Evolutionary conservation across 2,797 vertebrate species (phyloP).

Genomic region (Anguilla pacifica): DNA sequence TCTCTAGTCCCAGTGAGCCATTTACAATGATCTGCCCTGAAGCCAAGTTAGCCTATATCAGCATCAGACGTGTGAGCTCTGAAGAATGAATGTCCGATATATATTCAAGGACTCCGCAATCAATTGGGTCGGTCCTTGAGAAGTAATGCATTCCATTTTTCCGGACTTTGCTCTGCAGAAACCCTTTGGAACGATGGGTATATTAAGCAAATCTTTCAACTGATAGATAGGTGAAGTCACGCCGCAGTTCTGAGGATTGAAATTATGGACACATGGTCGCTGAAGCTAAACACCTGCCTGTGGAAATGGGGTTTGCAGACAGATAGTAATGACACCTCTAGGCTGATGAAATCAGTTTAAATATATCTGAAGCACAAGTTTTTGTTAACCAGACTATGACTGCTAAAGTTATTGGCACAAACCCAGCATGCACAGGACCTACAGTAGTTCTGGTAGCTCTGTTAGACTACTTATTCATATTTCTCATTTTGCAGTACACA

Average conservation of each 20-base stretch:
- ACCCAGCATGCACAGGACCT: background rate
- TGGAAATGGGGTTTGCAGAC: background rate
- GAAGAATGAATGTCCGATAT: background rate
- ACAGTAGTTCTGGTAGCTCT: background rate
- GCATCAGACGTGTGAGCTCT: background rate
- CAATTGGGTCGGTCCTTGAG: background rate
- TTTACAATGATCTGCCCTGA: slow-evolving; percentile 5
- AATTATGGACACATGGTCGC: background rate
- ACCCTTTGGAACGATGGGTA: background rate
- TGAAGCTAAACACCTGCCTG: background rate
- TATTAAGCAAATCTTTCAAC: background rate
- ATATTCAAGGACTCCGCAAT: slow-evolving; percentile 8
- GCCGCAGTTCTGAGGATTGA: background rate
- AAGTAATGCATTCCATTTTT: background rate
- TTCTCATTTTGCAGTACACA: background rate
- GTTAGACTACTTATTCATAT: background rate
- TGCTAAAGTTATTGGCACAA: background rate
- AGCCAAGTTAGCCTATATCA: background rate
- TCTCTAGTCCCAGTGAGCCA: background rate
- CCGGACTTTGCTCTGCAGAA: background rate
- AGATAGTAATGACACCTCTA: background rate
- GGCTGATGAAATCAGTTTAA: background rate
- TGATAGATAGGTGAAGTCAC: background rate
- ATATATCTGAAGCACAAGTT: background rate
- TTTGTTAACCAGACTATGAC: background rate